Evolutionary conservation across 2,113 vertebrate genomes (phyloP), one percentile per base, ranked within the genome.

Genomic region (Eleginops maclovinus): DNA sequence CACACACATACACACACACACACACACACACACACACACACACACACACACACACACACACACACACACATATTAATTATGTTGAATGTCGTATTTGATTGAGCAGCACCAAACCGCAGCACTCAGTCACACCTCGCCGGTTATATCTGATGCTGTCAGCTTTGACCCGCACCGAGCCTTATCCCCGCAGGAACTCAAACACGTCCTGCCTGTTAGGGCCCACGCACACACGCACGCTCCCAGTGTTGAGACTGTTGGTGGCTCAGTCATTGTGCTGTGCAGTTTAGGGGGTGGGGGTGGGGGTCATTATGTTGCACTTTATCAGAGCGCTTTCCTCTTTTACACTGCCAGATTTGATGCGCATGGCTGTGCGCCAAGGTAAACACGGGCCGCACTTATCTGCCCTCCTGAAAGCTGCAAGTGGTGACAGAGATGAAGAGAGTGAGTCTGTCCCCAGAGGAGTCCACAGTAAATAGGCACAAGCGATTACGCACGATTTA

Each of bases 341-440:
- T 67, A 53, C 81, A 41, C 68, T 56, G 75, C 55, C 79, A 81
- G 75, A 91, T 92, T 88, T 82, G 88, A 91, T 77, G 89, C 85
- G 82, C 86, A 59, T 85, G 90, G 85, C 86, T 70, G 77, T 81
- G 82, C 61, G 86, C 90, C 92, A 92, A 87, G 70, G 84, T 89
- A 90, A 90, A 92, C 90, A 80, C 67, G 71, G 54, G 62, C 59
- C 76, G 78, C 83, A 82, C 88, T 90, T 90, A 90, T 90, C 87
- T 84, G 78, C 55, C 85, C 77, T 9, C 60, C 83, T 88, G 82
- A 89, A 77, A 83, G 83, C 75, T 72, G 79, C 72, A 77, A 78
- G 83, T 81, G 75, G 84, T 68, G 84, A 79, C 69, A 46, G 75
- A 56, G 58, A 50, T 46, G 26, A n/a, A 76, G 67, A 66, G 54